Evolutionary conservation across 2,113 vertebrate genomes (phyloP), one percentile per base, ranked within the genome.

Genomic region (Thamnophis sirtalis): DNA sequence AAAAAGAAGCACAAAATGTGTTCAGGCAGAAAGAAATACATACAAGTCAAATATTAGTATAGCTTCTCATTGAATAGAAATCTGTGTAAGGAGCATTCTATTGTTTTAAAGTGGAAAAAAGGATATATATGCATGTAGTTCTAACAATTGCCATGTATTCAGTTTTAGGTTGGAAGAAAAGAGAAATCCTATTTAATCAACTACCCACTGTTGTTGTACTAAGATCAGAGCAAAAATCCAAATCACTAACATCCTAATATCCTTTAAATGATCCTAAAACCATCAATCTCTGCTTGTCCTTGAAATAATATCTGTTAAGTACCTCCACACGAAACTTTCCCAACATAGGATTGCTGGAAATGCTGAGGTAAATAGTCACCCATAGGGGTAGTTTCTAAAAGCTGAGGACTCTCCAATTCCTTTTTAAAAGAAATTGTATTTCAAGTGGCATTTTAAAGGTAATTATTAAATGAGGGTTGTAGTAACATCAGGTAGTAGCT

Each of bases 1-100:
- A 53, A 50, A 95, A 96, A 94, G 43, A 94, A 95, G 93, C 50
- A 19, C 43, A 90, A 86, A 87, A 63, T 87, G 43, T 21, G 86
- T 80, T 51, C 89, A 13, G 51, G 58, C 10, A 94, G 80, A 55
- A 11, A 53, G 26, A 84, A 92, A 73, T 56, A 92, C 28, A 56
- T 84, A 33, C 22, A 84, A 63, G 91, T 91, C 9, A 55, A 49
- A 55, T 33, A 1, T 87, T 88, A 19, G 19, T 89, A 28, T 33
- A 87, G 1, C 51, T 73, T 91, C 24, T 54, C 5, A 73, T 8
- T 33, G 3, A 80, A 54, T 28, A 56, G 68, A 38, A 38, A 38
- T 80, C 33, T 21, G 33, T 80, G 1, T 21, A 9, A 43, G 33
- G 17, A 43, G 17, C 33, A 80, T 80, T 80, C 73, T 80, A 80